phyloP scores from a whole-genome alignment of 2,888 invertebrate species.

The Lymantria monacha region DNA sequence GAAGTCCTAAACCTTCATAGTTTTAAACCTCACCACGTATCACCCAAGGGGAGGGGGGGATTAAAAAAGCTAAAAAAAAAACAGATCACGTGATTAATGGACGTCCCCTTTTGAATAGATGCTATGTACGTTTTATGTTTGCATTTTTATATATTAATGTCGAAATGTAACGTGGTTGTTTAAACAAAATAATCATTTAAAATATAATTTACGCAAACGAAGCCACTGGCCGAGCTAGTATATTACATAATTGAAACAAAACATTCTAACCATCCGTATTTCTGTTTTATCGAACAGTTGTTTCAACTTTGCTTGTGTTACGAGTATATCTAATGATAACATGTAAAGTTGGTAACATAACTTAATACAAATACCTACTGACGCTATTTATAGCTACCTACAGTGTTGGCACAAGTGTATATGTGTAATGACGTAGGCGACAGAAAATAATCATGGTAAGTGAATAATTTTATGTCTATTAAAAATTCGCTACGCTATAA shows the following conservation, averaged over 20 bases:
- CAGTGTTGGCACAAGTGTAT: slow-evolving; percentile 35
- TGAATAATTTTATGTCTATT: background rate
- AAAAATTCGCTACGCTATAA: no score
- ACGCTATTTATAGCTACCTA: slow-evolving; percentile 4
- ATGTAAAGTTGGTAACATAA: background rate
- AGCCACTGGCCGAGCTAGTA: background rate
- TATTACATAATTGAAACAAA: background rate
- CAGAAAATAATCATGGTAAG: slow-evolving; percentile 8
- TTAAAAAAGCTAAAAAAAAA: no score
- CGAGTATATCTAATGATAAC: background rate
- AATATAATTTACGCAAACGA: no score
- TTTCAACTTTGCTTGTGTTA: background rate
- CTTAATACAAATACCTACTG: background rate
- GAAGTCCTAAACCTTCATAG: no score
- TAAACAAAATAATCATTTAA: no score
- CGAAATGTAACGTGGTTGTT: no score
- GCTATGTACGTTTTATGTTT: no score
- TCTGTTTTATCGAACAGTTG: slow-evolving; percentile 1
- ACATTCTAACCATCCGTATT: background rate
- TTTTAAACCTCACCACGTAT: no score
- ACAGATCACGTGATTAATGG: no score
- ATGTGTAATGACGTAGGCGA: slow-evolving; percentile 15
- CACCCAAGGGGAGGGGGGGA: no score
- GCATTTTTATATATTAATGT: no score
- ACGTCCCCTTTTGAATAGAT: no score